These are phyloP conservation scores for Epicauta chinensis DNA, from an alignment of 1,140 invertebrate genomes.

Conservation along the genomic window DNA sequence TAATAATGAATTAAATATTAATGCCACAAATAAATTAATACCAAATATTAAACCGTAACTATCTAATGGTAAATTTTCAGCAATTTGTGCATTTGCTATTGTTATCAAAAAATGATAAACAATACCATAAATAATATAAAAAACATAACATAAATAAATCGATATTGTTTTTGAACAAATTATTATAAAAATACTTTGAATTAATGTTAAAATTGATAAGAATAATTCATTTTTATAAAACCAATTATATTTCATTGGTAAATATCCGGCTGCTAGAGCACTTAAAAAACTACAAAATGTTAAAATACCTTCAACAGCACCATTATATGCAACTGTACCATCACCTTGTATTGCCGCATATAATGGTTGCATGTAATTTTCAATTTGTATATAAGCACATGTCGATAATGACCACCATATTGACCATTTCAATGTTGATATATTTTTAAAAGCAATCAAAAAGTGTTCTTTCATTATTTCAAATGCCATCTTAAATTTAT, in stretches of 20 bases:
- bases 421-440: slow-evolving; percentile 75
- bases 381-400: slow-evolving; percentile 76
- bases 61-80: slow-evolving; percentile 67
- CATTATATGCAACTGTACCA: slow-evolving; percentile 41
- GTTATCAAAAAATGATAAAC: slow-evolving; percentile 80
- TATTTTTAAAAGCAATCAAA: slow-evolving; percentile 61
- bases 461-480: slow-evolving; percentile 64
- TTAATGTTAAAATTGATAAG: slow-evolving; percentile 45
- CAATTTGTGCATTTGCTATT: slow-evolving; percentile 79
- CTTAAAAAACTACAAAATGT: slow-evolving; percentile 62
- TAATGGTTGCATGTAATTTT: slow-evolving; percentile 73
- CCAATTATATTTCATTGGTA: slow-evolving; percentile 36
- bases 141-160: slow-evolving; percentile 65
- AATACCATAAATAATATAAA: slow-evolving; percentile 69
- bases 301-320: slow-evolving; percentile 67
- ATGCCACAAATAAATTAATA: slow-evolving; percentile 78
- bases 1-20: slow-evolving; percentile 69
- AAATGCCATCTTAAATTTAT: no score
- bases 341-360: slow-evolving; percentile 54
- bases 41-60: slow-evolving; percentile 88
- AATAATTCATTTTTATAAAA: slow-evolving; percentile 36
- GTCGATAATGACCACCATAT: slow-evolving; percentile 78
- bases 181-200: slow-evolving; percentile 63
- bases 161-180: slow-evolving; percentile 52
- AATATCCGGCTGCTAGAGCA: slow-evolving; percentile 45